Conservation (phyloP, 1,140 invertebrate species). For the Solenopsis invicta region DNA sequence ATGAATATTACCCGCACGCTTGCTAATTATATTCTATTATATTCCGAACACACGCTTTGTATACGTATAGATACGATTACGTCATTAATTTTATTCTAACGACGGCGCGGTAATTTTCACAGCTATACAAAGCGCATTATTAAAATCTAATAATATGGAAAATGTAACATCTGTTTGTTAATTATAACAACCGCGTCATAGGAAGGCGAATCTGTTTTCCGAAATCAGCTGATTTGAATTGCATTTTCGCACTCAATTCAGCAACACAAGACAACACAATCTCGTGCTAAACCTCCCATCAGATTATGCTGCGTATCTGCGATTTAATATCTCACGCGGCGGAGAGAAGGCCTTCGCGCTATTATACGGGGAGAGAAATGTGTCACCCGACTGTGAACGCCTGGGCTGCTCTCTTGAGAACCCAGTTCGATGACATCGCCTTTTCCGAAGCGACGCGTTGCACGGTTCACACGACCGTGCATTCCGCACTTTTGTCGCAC, state of each 20-base stretch:
- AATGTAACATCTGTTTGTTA: conserved; percentile 9
- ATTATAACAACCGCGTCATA: conserved; percentile 12
- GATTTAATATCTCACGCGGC: conserved; percentile 70
- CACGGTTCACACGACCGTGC: conserved; percentile 70
- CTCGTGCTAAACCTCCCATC: conserved; percentile 58
- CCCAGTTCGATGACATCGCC: conserved; percentile 66
- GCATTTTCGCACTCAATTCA: background rate
- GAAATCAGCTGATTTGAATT: background rate
- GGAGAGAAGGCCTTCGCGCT: conserved; percentile 9
- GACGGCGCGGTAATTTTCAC: conserved; percentile 18
- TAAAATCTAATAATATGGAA: conserved; percentile 20
- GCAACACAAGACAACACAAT: background rate
- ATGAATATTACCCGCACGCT: conserved; percentile 35
- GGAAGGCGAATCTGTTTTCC: background rate
- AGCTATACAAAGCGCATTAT: conserved; percentile 2
- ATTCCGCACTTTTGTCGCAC: conserved; percentile 66
- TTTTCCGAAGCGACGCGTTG: conserved; percentile 70
- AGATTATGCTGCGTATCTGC: conserved; percentile 56
- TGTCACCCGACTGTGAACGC: conserved; percentile 39
- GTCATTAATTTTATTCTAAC: conserved; percentile 44
- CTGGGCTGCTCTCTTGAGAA: conserved; percentile 46
- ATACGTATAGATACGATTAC: conserved; percentile 19
- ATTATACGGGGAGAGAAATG: conserved; percentile 47
- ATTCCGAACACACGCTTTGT: conserved; percentile 27
- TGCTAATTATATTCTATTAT: conserved; percentile 44